A percentile compares a stretch with the other conserved stretches of the same genome.
These are phyloP conservation scores for Uloborus diversus DNA, from an alignment of 1,140 invertebrate genomes.

Conservation along the genomic window DNA sequence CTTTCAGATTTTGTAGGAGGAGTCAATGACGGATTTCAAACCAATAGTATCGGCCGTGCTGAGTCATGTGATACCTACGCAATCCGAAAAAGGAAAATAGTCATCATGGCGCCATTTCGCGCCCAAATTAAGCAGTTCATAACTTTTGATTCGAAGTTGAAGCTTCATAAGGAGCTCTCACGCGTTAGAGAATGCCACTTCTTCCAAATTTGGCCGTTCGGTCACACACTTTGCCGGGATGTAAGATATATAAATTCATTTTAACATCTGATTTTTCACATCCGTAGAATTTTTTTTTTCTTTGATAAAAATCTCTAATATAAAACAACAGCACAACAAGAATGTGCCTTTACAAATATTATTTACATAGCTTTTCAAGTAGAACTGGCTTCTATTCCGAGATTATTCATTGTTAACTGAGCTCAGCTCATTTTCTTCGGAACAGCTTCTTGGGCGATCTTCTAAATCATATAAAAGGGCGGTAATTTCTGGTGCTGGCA, in stretches of 20 bases:
- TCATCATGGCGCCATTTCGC: not conserved
- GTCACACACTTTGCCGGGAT: not conserved
- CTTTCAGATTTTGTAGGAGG: conserved; percentile 35
- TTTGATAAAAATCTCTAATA: no score
- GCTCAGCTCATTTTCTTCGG: no score
- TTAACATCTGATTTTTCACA: no score
- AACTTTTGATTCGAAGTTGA: conserved; percentile 3
- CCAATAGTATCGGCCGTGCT: conserved; percentile 11
- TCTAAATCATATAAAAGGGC: conserved; percentile 44
- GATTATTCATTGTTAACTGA: no score
- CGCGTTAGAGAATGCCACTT: not conserved
- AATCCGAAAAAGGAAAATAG: conserved; percentile 24
- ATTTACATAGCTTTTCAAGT: no score
- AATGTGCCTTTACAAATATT: no score
- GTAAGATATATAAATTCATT: no score
- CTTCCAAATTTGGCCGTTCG: conserved; percentile 7
- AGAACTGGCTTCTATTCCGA: no score
- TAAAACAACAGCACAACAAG: no score
- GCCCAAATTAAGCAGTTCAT: conserved; percentile 27
- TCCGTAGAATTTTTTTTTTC: no score
- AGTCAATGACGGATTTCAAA: conserved; percentile 5
- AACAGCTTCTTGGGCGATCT: not conserved
- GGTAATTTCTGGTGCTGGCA: conserved; percentile 37
- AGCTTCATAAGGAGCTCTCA: conserved; percentile 14
- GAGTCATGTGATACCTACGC: conserved; percentile 33